phyloP scores from a whole-genome alignment of 2,113 vertebrate species.

The Ameiurus melas region DNA sequence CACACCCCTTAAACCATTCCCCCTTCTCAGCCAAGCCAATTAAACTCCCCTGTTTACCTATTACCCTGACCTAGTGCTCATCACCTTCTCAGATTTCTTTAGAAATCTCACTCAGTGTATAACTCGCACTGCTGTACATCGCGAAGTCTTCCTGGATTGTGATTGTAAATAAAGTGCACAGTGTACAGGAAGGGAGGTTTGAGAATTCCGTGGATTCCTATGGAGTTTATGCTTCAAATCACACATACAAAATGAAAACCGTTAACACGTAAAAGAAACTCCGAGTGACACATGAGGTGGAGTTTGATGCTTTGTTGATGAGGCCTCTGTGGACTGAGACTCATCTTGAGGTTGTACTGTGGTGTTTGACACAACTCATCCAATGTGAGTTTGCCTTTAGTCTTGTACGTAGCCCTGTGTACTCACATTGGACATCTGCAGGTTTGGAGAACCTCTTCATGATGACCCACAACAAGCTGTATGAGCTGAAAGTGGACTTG shows the following conservation, averaged over 20 bases:
- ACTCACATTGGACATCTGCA: slow-evolving; percentile 34
- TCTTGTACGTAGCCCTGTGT: neutral
- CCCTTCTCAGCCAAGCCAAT: too few species aligned
- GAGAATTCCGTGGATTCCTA: neutral
- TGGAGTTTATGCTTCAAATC: too few species aligned
- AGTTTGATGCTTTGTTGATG: neutral
- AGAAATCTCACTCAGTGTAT: too few species aligned
- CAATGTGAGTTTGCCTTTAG: neutral
- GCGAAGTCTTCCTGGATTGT: neutral
- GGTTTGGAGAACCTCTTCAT: slow-evolving; percentile 59
- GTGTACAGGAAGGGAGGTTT: neutral
- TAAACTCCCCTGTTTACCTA: too few species aligned
- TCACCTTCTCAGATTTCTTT: neutral
- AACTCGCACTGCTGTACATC: too few species aligned
- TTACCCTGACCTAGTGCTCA: too few species aligned
- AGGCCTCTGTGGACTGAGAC: neutral
- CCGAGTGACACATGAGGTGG: neutral
- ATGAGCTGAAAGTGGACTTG: neutral
- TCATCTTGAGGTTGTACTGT: neutral
- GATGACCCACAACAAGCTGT: slow-evolving; percentile 34
- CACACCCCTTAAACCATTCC: too few species aligned
- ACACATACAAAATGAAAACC: too few species aligned
- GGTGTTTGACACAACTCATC: too few species aligned
- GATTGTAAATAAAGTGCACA: neutral
- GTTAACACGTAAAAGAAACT: too few species aligned